These are phyloP conservation scores for Cephus sareptanus DNA, from an alignment of 2,888 invertebrate species.

Conservation along the genomic window DNA sequence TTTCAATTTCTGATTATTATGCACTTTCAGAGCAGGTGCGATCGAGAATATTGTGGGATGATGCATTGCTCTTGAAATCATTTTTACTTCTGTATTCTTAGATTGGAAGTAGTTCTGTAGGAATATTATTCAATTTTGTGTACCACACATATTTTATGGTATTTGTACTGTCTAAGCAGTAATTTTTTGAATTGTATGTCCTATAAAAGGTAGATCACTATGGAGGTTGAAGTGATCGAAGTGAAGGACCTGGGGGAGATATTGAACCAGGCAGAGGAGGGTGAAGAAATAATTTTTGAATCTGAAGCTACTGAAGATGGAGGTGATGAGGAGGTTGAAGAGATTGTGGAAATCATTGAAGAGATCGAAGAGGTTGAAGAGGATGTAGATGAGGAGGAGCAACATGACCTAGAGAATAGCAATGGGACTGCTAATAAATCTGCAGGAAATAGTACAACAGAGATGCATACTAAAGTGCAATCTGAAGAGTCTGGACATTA, in stretches of 20 bases:
- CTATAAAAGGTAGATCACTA: not conserved
- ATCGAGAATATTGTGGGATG: not conserved
- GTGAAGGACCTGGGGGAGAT: slow-evolving; percentile 45
- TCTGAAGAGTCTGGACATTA: slow-evolving; percentile 14
- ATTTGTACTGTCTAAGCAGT: not conserved
- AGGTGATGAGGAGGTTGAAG: slow-evolving; percentile 49
- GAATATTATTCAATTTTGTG: not conserved
- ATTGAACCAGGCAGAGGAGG: slow-evolving; percentile 43
- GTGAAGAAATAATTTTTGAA: slow-evolving; percentile 53
- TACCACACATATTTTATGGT: not conserved
- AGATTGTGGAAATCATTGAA: slow-evolving; percentile 60
- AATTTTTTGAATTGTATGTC: not conserved
- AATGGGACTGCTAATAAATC: not conserved
- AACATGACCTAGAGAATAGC: not conserved
- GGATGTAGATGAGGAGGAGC: slow-evolving; percentile 27
- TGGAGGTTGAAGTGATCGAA: slow-evolving; percentile 27
- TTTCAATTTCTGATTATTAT: not conserved
- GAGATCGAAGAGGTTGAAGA: slow-evolving; percentile 51
- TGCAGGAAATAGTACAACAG: not conserved
- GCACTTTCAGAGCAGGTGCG: not conserved
- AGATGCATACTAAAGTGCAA: slow-evolving; percentile 9
- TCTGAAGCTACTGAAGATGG: slow-evolving; percentile 45
- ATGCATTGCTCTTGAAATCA: not conserved
- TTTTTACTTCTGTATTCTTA: not conserved
- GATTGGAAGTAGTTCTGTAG: not conserved